These are phyloP conservation scores for Petrolisthes manimaculis DNA, from an alignment of 2,888 invertebrate species.

Conservation along the genomic window DNA sequence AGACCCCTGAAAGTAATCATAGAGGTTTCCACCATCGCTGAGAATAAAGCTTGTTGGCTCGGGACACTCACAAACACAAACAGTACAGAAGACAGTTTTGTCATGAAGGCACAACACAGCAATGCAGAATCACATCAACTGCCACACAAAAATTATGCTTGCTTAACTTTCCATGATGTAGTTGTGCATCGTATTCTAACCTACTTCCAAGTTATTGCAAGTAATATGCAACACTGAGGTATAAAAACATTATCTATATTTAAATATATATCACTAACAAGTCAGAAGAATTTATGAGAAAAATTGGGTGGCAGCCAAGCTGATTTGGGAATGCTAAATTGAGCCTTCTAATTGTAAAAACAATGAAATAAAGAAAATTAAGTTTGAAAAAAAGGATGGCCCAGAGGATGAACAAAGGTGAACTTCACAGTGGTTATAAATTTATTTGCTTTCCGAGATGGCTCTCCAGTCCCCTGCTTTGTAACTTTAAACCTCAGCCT, in stretches of 20 bases:
- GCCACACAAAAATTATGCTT: too few relatives aligned
- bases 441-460: conserved; percentile 11
- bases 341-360: not conserved
- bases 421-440: conserved; percentile 36
- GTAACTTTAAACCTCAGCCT: conserved; percentile 27
- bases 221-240: too few relatives aligned
- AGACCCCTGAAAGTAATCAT: conserved; percentile 42
- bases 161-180: too few relatives aligned
- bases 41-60: conserved; percentile 55
- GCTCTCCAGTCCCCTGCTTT: conserved; percentile 52
- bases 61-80: conserved; percentile 39
- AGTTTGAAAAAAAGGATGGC: conserved; percentile 10
- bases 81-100: conserved; percentile 6
- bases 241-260: too few relatives aligned
- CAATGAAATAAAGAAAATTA: too few relatives aligned
- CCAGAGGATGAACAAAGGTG: conserved; percentile 37
- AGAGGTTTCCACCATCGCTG: conserved; percentile 37
- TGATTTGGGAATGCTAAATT: conserved; percentile 3
- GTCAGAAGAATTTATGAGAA: conserved; percentile 6
- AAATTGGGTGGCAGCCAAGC: not conserved
- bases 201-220: too few relatives aligned
- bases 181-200: too few relatives aligned
- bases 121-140: too few relatives aligned
- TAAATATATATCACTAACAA: too few relatives aligned
- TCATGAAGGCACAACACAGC: not conserved